These are phyloP conservation scores for Drosophila dunni DNA, from an alignment of 1,140 invertebrate genomes.

Conservation along the genomic window DNA sequence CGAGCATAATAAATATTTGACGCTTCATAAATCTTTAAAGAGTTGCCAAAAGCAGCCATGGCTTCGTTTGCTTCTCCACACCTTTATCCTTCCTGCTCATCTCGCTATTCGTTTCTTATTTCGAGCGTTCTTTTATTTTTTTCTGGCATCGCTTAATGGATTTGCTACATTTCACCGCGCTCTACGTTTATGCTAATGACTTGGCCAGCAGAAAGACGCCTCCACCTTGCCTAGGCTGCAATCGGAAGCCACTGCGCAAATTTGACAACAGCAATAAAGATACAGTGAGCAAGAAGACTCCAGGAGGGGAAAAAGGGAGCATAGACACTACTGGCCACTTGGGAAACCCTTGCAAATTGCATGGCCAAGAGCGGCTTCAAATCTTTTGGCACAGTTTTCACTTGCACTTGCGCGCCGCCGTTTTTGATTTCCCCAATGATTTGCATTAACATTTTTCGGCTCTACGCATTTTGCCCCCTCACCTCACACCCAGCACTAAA, in stretches of 20 bases:
- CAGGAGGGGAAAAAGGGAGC: background rate
- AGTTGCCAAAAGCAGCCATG: slow-evolving; percentile 68
- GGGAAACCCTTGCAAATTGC: slow-evolving; percentile 81
- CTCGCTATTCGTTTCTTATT: slow-evolving; percentile 32
- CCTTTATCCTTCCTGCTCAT: slow-evolving; percentile 13
- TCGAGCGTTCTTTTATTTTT: slow-evolving; percentile 17
- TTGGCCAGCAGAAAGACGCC: slow-evolving; percentile 23
- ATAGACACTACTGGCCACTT: slow-evolving; percentile 55
- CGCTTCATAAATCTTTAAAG: slow-evolving; percentile 84
- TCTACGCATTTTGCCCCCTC: slow-evolving; percentile 44
- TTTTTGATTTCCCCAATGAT: slow-evolving; percentile 83
- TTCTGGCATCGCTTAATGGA: slow-evolving; percentile 65
- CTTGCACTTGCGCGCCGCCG: slow-evolving; percentile 65
- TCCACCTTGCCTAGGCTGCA: slow-evolving; percentile 40
- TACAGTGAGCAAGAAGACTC: no score
- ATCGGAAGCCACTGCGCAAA: slow-evolving; percentile 68
- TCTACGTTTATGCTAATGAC: slow-evolving; percentile 78
- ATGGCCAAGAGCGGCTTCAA: slow-evolving; percentile 57
- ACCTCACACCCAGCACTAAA: background rate
- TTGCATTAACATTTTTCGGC: slow-evolving; percentile 79
- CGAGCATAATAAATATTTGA: slow-evolving; percentile 84
- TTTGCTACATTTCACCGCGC: slow-evolving; percentile 69
- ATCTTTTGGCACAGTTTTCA: slow-evolving; percentile 75
- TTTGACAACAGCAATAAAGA: slow-evolving; percentile 59
- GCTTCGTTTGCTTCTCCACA: slow-evolving; percentile 10